Conservation (phyloP, 92 coral and sea anemone species). For the Phenganax stokvisi region DNA sequence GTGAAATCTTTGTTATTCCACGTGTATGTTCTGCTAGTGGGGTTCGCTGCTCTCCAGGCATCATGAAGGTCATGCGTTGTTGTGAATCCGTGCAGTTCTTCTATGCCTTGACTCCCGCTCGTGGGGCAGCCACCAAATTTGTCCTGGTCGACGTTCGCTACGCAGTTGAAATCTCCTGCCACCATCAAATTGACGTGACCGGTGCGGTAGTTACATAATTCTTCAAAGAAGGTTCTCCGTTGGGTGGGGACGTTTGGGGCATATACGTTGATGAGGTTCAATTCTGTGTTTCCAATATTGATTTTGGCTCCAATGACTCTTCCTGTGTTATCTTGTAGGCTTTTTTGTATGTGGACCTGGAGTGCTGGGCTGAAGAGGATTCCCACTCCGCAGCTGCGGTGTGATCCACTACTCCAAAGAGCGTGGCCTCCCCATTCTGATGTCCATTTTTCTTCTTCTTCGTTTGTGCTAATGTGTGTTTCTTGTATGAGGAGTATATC, state of each 20-base stretch:
- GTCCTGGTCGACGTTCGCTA: not conserved
- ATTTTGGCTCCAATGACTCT: slow-evolving; percentile 3
- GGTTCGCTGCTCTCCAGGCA: slow-evolving; percentile 27
- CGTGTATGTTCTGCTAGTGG: not conserved
- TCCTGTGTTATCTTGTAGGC: slow-evolving; percentile 16
- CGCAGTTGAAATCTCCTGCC: slow-evolving; percentile 49
- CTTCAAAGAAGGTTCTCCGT: slow-evolving; percentile 25
- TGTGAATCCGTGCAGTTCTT: not conserved
- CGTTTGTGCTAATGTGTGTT: not conserved
- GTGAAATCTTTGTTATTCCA: slow-evolving; percentile 27
- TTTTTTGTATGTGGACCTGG: not conserved
- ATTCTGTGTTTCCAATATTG: not conserved
- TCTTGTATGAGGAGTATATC: not conserved
- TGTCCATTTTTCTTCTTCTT: not conserved
- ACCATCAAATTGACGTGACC: not conserved
- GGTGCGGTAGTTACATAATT: not conserved
- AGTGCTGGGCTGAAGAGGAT: not conserved
- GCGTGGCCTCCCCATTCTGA: not conserved
- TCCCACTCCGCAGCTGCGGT: not conserved
- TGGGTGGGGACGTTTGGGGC: slow-evolving; percentile 32
- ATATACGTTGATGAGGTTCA: slow-evolving; percentile 40
- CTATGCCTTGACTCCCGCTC: not conserved
- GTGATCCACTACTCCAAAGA: not conserved
- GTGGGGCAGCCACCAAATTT: slow-evolving; percentile 27
- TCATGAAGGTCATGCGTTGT: not conserved